Base-by-base conservation (phyloP, 2,797 vertebrate species). In the Nothura maculosa region DNA sequence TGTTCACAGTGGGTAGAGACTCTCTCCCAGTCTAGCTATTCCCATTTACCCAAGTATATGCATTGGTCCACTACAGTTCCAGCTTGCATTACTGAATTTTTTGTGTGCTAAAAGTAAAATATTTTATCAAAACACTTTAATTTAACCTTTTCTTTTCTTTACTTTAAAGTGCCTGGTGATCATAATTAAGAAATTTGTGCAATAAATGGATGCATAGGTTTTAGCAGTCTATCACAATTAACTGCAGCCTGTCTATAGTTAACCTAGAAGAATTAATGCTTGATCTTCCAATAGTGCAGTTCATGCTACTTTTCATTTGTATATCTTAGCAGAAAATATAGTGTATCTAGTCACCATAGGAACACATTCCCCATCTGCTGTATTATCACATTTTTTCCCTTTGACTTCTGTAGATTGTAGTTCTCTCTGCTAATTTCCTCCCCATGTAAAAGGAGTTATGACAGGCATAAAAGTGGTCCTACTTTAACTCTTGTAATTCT, bases 311-410 rank as follows among this genome's bases (percentile, higher is more conserved):
- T 89, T 90, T 89, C 76, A 32, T 92, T 96, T 92, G 88, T 90
- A 52, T 96, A 94, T 96, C 94, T 83, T 94, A 87, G 58, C 54
- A 85, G 90, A 96, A 96, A 96, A 94, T 92, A 93, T 64, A 55
- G 88, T 81, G 86, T 96, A 95, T 94, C 95, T 96, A 61, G 92
- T 96, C 83, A 70, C 95, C 90, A 95, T 94, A 92, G 94, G 81
- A 96, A 94, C 93, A 85, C 94, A 96, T 94, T 96, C 95, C 86
- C 88, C 91, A 94, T 94, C 90, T 95, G 90, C 67, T 90, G 36
- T 91, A 96, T 58, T 96, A 96, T 94, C 96, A 82, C 95, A 96
- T 95, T 93, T 96, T 96, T 96, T 91, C 88, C 95, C 81, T 93
- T 94, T 95, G 93, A 92, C 94, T 96, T 94, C 66, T 94, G 66